Evolutionary conservation across 2,888 invertebrate species (phyloP).

Genomic region (Metopia argyrocephala): DNA sequence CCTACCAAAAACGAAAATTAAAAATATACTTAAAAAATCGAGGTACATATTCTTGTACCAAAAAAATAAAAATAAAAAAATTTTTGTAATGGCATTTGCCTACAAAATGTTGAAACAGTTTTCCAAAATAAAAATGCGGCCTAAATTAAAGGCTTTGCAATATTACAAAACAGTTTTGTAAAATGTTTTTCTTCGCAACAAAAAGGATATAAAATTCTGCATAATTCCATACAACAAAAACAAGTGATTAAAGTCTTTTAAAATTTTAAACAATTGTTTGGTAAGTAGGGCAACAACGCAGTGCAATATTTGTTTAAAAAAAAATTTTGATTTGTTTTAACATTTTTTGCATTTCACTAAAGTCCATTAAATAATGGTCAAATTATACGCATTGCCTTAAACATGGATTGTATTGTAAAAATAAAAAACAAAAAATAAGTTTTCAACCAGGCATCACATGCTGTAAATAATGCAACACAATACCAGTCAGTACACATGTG

Average conservation of each 20-base stretch:
- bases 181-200: too few species aligned
- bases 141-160: too few species aligned
- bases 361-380: constrained; percentile 49
- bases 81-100: too few species aligned
- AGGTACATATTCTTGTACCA: too few species aligned
- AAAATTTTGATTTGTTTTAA: neutral
- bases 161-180: too few species aligned
- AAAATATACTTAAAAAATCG: too few species aligned
- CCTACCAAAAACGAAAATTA: too few species aligned
- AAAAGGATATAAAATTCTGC: too few species aligned
- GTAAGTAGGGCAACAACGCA: neutral
- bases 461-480: constrained; percentile 20
- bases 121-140: too few species aligned
- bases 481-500: constrained; percentile 1
- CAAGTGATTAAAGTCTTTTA: too few species aligned
- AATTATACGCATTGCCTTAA: constrained; percentile 60
- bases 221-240: neutral
- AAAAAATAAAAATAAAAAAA: too few species aligned
- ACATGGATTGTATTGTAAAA: constrained; percentile 47
- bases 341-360: neutral
- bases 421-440: neutral
- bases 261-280: neutral
- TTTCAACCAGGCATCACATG: constrained; percentile 18
- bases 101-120: too few species aligned
- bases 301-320: neutral